Conservation (phyloP, 2,797 vertebrate genomes). For the Cephalopachus bancanus region DNA sequence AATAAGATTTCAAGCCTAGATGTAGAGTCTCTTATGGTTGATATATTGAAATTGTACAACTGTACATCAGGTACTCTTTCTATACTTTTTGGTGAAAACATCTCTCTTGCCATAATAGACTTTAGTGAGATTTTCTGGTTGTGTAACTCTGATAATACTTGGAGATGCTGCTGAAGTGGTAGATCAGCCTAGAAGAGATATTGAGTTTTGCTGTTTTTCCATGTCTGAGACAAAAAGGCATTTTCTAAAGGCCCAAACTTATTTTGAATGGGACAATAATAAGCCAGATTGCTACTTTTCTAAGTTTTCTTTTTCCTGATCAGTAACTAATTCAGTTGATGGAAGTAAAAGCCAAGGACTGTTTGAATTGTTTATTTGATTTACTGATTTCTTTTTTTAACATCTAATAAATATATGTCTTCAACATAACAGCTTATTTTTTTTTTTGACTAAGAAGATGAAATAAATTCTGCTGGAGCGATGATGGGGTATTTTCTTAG, state of each 20-base stretch:
- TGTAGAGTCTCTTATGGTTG: neutral
- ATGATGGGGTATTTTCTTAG: neutral
- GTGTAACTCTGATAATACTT: constrained; percentile 43
- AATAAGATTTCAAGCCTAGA: neutral
- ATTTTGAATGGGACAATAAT: constrained; percentile 40
- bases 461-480: constrained; percentile 48
- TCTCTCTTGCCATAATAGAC: constrained; percentile 1
- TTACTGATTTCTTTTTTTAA: neutral
- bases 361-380: neutral
- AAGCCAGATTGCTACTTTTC: constrained; percentile 48
- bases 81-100: neutral
- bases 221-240: neutral
- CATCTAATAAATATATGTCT: neutral
- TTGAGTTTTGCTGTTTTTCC: neutral
- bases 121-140: constrained; percentile 46
- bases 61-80: neutral
- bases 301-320: neutral
- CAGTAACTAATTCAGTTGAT: neutral
- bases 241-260: constrained; percentile 11
- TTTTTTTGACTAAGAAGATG: constrained; percentile 15
- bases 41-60: neutral
- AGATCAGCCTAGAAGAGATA: neutral
- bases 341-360: neutral
- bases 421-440: neutral
- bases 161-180: neutral